Base-by-base conservation (phyloP, 2,113 vertebrate species). In the Cranoglanis bouderius region DNA sequence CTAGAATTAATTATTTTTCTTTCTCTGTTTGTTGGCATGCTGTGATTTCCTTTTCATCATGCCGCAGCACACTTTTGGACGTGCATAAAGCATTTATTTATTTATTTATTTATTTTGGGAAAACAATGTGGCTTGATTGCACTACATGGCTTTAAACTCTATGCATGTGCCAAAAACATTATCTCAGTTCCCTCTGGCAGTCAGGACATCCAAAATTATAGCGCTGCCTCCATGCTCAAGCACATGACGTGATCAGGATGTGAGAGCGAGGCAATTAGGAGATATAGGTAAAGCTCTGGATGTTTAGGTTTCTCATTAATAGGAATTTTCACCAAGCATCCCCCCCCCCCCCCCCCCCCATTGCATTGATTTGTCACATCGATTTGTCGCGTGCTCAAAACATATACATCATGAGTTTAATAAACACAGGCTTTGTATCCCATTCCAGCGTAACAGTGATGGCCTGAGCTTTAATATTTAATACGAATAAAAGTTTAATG, bases 61-160 rank as follows among this genome's bases (percentile, higher is more conserved):
- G 55, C 75, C 13, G 70, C 70, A 86, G 32, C 14, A 43, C 35
- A 32, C 40, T 43, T 43, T 49, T 61, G 46, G 49, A 87, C 43
- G n/a, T 57, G n/a, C 19, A 21, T 63, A 43, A 49, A 75, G 24
- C 57, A 32, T 24, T 65, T n/a, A n/a, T n/a, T n/a, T n/a, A n/a
- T n/a, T n/a, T n/a, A n/a, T n/a, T 49, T 63, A 26, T 87, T 18
- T 18, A 3, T 38, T 38, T 35, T 12, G 10, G 46, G 29, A 53
- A 70, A 57, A 83, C 87, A 83, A 43, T 83, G 65, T 74, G 63
- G 49, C 10, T 40, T 70, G 78, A 88, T 82, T 82, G 49, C 85
- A 29, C 16, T 19, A 6, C 57, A 32, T 49, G 51, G 16, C 53
- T 74, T 35, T 43, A 46, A 72, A 72, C 53, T 24, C 18, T 26